Conservation (phyloP, 2,113 vertebrate species). For the Megaleporinus macrocephalus region DNA sequence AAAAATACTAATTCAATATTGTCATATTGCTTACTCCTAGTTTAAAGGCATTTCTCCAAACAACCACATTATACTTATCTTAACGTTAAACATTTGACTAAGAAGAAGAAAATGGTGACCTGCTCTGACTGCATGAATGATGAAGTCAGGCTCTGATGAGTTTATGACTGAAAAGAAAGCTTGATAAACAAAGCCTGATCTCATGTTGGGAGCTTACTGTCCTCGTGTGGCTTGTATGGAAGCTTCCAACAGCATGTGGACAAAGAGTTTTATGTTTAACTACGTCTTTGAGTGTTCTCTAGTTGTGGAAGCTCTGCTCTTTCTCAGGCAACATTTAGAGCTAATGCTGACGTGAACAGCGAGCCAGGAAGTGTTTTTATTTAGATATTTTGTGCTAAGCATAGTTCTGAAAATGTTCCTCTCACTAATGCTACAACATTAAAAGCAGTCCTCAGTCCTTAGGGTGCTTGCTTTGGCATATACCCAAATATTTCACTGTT, state of each 20-base stretch:
- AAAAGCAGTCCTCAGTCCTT: background rate
- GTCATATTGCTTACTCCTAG: too few species aligned
- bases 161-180: background rate
- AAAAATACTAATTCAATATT: too few species aligned
- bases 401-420: background rate
- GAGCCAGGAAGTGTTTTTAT: constrained; percentile 16
- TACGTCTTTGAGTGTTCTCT: constrained; percentile 23
- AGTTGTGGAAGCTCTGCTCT: background rate
- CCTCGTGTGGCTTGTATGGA: background rate
- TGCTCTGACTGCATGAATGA: too few species aligned
- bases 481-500: background rate
- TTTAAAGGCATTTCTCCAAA: background rate
- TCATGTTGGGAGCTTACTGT: background rate
- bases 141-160: background rate
- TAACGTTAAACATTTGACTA: too few species aligned
- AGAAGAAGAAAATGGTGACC: too few species aligned
- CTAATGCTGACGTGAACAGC: constrained; percentile 1
- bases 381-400: background rate
- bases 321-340: background rate
- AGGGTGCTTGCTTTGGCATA: constrained; percentile 1
- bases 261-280: constrained; percentile 16
- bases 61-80: background rate
- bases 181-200: background rate
- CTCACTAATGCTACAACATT: background rate
- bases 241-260: background rate